These are phyloP conservation scores for Phortica okadai DNA, from an alignment of 2,888 invertebrate species.

Conservation along the genomic window DNA sequence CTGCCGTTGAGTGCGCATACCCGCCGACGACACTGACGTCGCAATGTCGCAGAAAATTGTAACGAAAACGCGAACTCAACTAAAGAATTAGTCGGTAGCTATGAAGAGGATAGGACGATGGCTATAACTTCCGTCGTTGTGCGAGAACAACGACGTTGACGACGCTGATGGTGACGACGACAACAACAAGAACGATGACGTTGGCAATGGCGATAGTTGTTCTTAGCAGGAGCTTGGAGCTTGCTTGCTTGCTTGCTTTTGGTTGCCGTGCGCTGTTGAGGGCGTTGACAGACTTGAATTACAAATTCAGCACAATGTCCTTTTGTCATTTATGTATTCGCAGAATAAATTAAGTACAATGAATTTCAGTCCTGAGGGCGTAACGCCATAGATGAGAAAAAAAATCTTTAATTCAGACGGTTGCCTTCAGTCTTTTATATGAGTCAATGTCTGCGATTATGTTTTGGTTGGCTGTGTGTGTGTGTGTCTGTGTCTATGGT, in stretches of 20 bases:
- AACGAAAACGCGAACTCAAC: conserved; percentile 34
- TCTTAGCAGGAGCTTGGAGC: not conserved
- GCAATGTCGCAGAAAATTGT: conserved; percentile 48
- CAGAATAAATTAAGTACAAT: conserved; percentile 71
- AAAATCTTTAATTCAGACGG: conserved; percentile 31
- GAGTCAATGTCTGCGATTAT: not conserved
- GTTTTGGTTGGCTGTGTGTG: conserved; percentile 23
- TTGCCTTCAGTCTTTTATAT: conserved; percentile 31
- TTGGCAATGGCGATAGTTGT: conserved; percentile 49
- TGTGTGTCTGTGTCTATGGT: conserved; percentile 5
- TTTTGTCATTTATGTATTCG: conserved; percentile 72
- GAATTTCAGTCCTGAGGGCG: conserved; percentile 54
- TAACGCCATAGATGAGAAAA: not conserved
- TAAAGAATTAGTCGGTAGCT: not conserved
- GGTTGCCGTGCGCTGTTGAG: conserved; percentile 39
- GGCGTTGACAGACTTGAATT: conserved; percentile 57
- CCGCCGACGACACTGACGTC: not conserved
- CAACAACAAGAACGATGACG: conserved; percentile 22
- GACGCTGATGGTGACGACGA: not conserved
- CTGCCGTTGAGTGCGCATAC: conserved; percentile 43
- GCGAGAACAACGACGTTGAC: conserved; percentile 1
- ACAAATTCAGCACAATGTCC: conserved; percentile 71
- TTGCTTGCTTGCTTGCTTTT: not conserved
- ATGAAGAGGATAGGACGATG: conserved; percentile 14
- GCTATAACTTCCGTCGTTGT: conserved; percentile 17